Percentiles rank a stretch among this genome's conserved stretches.
These are phyloP conservation scores for Poecilia picta DNA, from an alignment of 2,797 vertebrate genomes.

Conservation along the genomic window DNA sequence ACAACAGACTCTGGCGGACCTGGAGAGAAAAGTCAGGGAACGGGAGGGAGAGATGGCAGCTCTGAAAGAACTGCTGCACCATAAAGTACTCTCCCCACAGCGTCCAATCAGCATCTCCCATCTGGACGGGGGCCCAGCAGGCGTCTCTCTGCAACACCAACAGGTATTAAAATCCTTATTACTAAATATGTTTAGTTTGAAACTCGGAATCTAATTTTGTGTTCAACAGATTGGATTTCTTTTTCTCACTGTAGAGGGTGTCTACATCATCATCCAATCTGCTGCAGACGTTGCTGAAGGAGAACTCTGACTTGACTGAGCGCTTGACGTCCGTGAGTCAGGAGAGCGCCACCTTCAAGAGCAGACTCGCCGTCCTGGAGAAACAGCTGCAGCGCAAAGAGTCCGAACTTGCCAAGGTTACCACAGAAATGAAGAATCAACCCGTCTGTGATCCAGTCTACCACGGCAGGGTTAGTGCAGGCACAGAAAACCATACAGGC, in stretches of 20 bases:
- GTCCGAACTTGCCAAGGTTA: conserved; percentile 64
- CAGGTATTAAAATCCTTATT: conserved; percentile 49
- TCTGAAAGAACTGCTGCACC: conserved; percentile 55
- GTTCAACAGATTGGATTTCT: not conserved
- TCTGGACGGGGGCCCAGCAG: conserved; percentile 20
- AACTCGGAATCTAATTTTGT: not conserved
- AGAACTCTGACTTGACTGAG: conserved; percentile 80
- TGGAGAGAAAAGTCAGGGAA: conserved; percentile 77
- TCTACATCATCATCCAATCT: conserved; percentile 49
- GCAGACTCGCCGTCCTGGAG: conserved; percentile 74
- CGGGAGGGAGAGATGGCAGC: conserved; percentile 66
- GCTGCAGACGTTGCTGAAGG: conserved; percentile 78
- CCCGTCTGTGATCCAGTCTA: conserved; percentile 70
- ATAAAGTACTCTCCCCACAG: conserved; percentile 26
- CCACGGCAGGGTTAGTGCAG: conserved; percentile 80
- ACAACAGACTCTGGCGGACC: conserved; percentile 79
- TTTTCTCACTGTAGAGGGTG: conserved; percentile 22
- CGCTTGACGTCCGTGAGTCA: conserved; percentile 73
- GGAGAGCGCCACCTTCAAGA: conserved; percentile 80
- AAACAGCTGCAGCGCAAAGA: conserved; percentile 77
- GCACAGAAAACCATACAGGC: not conserved
- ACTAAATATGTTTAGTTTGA: not conserved
- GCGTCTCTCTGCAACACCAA: conserved; percentile 38
- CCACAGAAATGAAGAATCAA: conserved; percentile 77
- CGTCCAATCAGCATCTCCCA: conserved; percentile 14